Evolutionary conservation across 1,140 invertebrate genomes (phyloP).

Genomic region (Hypothenemus hampei): DNA sequence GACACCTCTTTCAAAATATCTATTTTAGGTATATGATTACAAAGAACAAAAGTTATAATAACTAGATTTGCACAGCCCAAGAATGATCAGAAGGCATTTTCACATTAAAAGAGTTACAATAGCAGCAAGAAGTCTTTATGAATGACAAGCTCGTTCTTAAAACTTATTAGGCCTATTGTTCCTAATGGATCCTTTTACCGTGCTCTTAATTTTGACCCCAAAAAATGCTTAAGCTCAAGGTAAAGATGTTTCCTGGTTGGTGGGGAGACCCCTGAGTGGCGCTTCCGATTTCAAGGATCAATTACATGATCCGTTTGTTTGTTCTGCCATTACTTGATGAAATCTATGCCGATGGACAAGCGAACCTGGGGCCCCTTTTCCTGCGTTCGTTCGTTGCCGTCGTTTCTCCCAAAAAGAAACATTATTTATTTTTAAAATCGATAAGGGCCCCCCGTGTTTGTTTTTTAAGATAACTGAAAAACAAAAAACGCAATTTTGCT

Average conservation of each 20-base stretch:
- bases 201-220: slow-evolving; percentile 15
- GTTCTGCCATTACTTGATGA: slow-evolving; percentile 38
- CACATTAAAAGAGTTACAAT: too few relatives aligned
- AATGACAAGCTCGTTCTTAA: too few relatives aligned
- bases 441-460: slow-evolving; percentile 12
- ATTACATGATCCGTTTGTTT: slow-evolving; percentile 36
- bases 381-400: background rate
- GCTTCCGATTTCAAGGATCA: slow-evolving; percentile 34
- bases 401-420: slow-evolving; percentile 12
- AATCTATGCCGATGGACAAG: slow-evolving; percentile 31
- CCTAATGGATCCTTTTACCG: slow-evolving; percentile 22
- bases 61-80: too few relatives aligned
- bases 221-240: slow-evolving; percentile 18
- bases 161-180: too few relatives aligned
- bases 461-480: slow-evolving; percentile 15
- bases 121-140: too few relatives aligned
- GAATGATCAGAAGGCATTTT: too few relatives aligned
- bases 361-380: slow-evolving; percentile 8
- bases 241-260: slow-evolving; percentile 34
- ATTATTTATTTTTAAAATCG: slow-evolving; percentile 21
- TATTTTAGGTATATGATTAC: too few relatives aligned
- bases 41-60: too few relatives aligned
- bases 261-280: too few relatives aligned
- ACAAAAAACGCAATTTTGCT: slow-evolving; percentile 21
- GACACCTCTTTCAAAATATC: too few relatives aligned